Conservation (phyloP, 2,113 vertebrate species). For the Syngnathus scovelli region DNA sequence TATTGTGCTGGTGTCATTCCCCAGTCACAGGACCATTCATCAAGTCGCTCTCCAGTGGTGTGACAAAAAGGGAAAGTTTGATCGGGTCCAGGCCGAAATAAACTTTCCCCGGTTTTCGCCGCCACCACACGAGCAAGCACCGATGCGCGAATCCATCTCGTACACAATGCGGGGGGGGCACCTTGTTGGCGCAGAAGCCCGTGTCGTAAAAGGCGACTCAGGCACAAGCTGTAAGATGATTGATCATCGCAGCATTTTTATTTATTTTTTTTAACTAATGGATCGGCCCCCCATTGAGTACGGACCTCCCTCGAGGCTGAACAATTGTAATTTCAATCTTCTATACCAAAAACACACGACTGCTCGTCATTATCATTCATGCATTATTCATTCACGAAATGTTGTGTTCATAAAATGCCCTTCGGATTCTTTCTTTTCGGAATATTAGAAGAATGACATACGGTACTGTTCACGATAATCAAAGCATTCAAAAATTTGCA, state of each 20-base stretch:
- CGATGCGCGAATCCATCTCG: slow-evolving; percentile 8
- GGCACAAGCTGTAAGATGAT: background rate
- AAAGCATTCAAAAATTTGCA: background rate
- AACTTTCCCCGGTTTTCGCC: slow-evolving; percentile 34
- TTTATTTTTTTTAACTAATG: background rate
- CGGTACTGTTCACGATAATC: background rate
- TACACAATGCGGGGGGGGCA: background rate
- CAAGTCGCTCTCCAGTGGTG: slow-evolving; percentile 44
- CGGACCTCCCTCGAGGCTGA: background rate
- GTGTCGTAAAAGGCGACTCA: background rate
- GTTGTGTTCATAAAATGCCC: background rate
- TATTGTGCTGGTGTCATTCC: slow-evolving; percentile 41
- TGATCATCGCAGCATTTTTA: background rate
- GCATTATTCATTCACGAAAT: background rate
- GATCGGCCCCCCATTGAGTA: background rate
- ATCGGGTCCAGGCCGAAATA: slow-evolving; percentile 26
- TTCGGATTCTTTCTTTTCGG: background rate
- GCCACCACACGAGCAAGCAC: background rate
- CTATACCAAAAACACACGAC: background rate
- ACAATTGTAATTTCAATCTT: background rate
- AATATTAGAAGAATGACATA: background rate
- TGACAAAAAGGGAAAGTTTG: slow-evolving; percentile 48
- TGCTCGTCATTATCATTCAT: background rate
- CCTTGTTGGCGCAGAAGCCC: slow-evolving; percentile 15
- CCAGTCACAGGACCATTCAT: slow-evolving; percentile 44